Conservation (phyloP, 2,113 vertebrate species). For the Rhynchomys soricoides region DNA sequence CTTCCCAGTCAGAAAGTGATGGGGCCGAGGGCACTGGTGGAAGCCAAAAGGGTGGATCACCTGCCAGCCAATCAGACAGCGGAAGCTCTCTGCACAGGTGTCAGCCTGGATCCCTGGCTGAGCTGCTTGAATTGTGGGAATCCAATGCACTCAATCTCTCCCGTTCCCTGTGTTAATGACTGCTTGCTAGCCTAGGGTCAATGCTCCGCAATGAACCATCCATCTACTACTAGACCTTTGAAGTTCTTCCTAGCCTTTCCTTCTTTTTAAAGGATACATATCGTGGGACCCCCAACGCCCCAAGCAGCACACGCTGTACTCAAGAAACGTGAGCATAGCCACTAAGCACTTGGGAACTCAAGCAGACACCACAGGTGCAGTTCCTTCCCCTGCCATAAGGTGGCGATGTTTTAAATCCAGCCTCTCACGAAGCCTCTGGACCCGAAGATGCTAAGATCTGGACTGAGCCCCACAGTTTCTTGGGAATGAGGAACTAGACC, state of each 20-base stretch:
- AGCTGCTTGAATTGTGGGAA: accelerated
- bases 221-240: not conserved
- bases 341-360: accelerated
- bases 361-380: not conserved
- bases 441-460: not conserved
- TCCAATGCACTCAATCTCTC: accelerated
- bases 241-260: not conserved
- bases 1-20: not conserved
- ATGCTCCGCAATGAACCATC: not conserved
- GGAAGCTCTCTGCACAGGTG: not conserved
- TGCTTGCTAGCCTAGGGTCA: not conserved
- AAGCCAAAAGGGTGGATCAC: not conserved
- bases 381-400: accelerated
- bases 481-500: not conserved
- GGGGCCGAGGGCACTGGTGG: no score
- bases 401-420: not conserved
- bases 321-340: not conserved
- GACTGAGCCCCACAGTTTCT: not conserved
- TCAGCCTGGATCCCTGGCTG: accelerated
- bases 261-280: not conserved
- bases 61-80: not conserved
- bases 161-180: not conserved
- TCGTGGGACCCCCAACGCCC: accelerated
- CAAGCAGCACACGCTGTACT: accelerated
- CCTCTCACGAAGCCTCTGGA: not conserved